A percentile compares a stretch with the other conserved stretches of the same genome.
These are phyloP conservation scores for Chrysomallon squamiferum DNA, from an alignment of 1,140 invertebrate species.

Conservation along the genomic window DNA sequence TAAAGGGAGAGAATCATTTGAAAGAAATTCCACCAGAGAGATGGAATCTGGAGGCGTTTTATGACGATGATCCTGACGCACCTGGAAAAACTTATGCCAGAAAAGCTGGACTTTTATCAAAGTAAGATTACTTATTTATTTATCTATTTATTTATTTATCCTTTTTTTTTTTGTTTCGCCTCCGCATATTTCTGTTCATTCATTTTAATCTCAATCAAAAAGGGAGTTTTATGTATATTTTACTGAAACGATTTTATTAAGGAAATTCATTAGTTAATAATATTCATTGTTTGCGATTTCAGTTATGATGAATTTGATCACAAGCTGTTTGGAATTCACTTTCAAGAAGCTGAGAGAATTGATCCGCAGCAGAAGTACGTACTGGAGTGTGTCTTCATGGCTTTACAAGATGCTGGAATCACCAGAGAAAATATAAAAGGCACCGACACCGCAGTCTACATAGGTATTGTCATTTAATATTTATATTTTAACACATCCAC, in stretches of 20 bases:
- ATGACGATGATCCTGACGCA: constrained; percentile 27
- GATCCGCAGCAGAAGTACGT: constrained; percentile 42
- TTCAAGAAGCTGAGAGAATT: constrained; percentile 33
- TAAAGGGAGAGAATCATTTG: constrained; percentile 50
- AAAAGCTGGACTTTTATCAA: constrained; percentile 38
- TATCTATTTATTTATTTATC: too few species aligned
- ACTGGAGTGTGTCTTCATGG: constrained; percentile 41
- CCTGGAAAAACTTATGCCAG: constrained; percentile 40
- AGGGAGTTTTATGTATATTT: too few species aligned
- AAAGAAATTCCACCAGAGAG: constrained; percentile 40
- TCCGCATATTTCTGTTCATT: too few species aligned
- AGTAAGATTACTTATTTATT: constrained; percentile 37
- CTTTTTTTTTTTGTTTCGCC: too few species aligned
- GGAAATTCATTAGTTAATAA: too few species aligned
- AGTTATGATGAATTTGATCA: constrained; percentile 23
- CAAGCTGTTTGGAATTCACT: constrained; percentile 32
- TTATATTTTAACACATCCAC: neutral
- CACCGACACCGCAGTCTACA: constrained; percentile 36
- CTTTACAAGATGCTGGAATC: constrained; percentile 40
- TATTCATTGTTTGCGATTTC: too few species aligned
- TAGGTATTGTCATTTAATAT: constrained; percentile 26
- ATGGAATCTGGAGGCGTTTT: constrained; percentile 42
- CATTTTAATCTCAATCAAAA: too few species aligned
- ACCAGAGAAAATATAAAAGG: constrained; percentile 26
- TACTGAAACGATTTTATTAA: too few species aligned